Percentiles rank a stretch among this genome's conserved stretches.
Conservation (phyloP, 2,113 vertebrate genomes). For the Ivindomyrus marchei region DNA sequence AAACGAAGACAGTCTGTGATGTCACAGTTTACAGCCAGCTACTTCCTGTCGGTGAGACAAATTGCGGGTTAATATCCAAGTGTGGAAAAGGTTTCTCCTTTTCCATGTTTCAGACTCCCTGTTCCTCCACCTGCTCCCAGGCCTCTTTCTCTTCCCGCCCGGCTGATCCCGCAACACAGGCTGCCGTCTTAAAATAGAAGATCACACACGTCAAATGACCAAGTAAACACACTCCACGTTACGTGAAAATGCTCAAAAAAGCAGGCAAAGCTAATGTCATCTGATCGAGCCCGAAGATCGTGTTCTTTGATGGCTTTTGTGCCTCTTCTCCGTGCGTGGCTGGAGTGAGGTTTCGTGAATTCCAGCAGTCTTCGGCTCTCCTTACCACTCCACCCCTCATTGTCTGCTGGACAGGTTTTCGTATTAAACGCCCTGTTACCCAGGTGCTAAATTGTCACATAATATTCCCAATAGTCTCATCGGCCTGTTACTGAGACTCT, state of each 20-base stretch:
- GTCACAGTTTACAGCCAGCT: background rate
- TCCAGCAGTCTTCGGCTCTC: conserved; percentile 39
- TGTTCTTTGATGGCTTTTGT: conserved; percentile 36
- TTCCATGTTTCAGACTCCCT: background rate
- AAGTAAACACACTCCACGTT: background rate
- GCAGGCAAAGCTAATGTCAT: background rate
- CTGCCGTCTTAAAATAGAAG: background rate
- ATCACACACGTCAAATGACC: background rate
- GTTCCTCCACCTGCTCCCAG: too few relatives aligned
- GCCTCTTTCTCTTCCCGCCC: background rate
- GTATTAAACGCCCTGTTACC: background rate
- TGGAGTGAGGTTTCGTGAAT: conserved; percentile 35
- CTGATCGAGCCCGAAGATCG: background rate
- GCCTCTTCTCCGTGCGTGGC: background rate
- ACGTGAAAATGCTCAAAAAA: background rate
- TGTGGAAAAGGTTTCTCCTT: background rate
- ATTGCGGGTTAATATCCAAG: background rate
- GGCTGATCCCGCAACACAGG: background rate
- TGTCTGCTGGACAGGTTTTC: conserved; percentile 39
- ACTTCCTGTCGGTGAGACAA: background rate
- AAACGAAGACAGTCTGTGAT: background rate
- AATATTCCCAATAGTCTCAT: background rate
- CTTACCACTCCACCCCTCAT: conserved; percentile 21
- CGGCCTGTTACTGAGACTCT: background rate
- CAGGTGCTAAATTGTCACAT: background rate